Conservation (phyloP, 1,140 invertebrate genomes). For the Tetragnatha versicolor region DNA sequence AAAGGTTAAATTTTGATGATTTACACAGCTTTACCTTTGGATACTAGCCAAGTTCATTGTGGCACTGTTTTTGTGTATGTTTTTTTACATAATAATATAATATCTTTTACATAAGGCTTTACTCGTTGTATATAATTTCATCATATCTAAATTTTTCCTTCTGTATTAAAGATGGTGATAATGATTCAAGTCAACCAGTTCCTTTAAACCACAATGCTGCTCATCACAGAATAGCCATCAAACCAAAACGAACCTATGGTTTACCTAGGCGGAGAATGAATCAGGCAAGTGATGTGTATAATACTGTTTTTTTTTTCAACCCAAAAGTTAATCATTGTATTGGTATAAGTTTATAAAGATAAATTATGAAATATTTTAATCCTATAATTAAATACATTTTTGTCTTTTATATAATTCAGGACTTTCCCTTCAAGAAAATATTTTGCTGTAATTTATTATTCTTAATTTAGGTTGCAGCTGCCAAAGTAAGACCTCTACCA, state of each 20-base stretch:
- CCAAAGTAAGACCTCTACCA: slow-evolving; percentile 63
- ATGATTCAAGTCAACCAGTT: slow-evolving; percentile 61
- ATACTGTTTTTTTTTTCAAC: not conserved
- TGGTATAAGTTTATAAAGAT: not conserved
- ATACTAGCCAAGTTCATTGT: not conserved
- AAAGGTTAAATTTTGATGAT: too few species aligned
- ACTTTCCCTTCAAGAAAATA: not conserved
- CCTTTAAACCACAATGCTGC: slow-evolving; percentile 80
- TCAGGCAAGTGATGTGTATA: slow-evolving; percentile 23
- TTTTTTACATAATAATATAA: not conserved
- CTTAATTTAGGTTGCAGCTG: slow-evolving; percentile 43
- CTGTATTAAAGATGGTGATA: slow-evolving; percentile 61
- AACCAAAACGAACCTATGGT: slow-evolving; percentile 76
- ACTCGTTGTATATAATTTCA: not conserved
- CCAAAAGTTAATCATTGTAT: not conserved
- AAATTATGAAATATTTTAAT: not conserved
- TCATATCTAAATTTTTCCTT: slow-evolving; percentile 47
- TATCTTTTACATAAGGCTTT: not conserved
- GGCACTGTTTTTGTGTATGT: not conserved
- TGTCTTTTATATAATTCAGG: not conserved
- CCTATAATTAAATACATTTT: not conserved
- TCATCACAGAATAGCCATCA: slow-evolving; percentile 77
- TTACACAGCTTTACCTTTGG: not conserved
- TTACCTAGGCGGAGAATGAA: slow-evolving; percentile 70
- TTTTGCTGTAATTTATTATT: not conserved